Percentiles rank a stretch among this genome's conserved stretches.
phyloP scores from a whole-genome alignment of 2,888 invertebrate species.

The Leptodirus hochenwartii region DNA sequence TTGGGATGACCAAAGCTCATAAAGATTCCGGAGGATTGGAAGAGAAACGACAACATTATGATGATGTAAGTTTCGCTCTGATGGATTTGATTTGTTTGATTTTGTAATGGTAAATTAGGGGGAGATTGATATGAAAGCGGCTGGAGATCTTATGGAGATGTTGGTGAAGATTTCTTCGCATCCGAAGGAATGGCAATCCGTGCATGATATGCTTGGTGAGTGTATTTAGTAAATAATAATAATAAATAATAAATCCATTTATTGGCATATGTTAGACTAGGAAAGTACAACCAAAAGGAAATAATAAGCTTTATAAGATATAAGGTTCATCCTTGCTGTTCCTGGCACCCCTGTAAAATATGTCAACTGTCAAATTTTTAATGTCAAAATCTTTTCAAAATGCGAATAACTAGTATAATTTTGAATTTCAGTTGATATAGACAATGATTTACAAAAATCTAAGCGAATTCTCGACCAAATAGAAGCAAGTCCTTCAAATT shows the following conservation, averaged over 20 bases:
- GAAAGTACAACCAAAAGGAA: too few relatives aligned
- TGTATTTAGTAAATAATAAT: slow-evolving; percentile 7
- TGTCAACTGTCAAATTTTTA: too few relatives aligned
- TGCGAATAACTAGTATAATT: slow-evolving; percentile 1
- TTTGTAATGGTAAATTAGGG: slow-evolving; percentile 3
- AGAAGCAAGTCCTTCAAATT: slow-evolving; percentile 9
- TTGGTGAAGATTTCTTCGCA: slow-evolving; percentile 26
- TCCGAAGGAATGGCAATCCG: slow-evolving; percentile 25
- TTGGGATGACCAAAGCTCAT: slow-evolving; percentile 22
- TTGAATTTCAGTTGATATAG: slow-evolving; percentile 20
- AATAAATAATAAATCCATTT: too few relatives aligned
- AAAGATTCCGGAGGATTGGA: slow-evolving; percentile 7
- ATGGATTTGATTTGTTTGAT: too few relatives aligned
- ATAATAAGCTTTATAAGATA: too few relatives aligned
- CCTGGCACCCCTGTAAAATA: too few relatives aligned
- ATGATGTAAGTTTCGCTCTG: too few relatives aligned
- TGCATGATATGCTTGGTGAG: slow-evolving; percentile 25
- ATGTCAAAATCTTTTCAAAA: too few relatives aligned
- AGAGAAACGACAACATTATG: background rate
- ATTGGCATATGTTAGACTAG: too few relatives aligned
- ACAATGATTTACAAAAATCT: slow-evolving; percentile 20
- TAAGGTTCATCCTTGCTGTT: too few relatives aligned
- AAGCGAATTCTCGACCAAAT: slow-evolving; percentile 19
- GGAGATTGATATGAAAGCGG: slow-evolving; percentile 17
- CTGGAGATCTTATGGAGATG: slow-evolving; percentile 24